Conservation (phyloP, 2,888 invertebrate species). For the Acrobasis repandana region DNA sequence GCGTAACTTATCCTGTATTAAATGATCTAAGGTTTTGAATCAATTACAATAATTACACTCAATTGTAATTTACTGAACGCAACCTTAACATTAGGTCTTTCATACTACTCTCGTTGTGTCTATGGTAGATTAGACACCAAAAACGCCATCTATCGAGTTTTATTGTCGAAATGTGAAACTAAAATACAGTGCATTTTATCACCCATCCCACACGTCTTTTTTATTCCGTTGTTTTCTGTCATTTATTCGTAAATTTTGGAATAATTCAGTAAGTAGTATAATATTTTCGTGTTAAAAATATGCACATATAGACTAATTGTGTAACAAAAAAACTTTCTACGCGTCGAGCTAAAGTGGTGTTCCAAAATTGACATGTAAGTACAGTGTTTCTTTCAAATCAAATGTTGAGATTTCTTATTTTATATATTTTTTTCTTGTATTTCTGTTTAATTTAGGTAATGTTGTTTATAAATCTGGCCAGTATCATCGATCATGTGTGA, state of each 20-base stretch:
- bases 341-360: slow-evolving; percentile 42
- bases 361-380: slow-evolving; percentile 63
- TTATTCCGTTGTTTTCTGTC: slow-evolving; percentile 74
- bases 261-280: slow-evolving; percentile 46
- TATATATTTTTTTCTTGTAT: slow-evolving; percentile 33
- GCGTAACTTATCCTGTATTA: too few species aligned
- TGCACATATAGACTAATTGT: slow-evolving; percentile 53
- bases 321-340: slow-evolving; percentile 45
- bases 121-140: slow-evolving; percentile 45
- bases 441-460: neutral
- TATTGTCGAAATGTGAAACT: slow-evolving; percentile 14
- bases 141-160: slow-evolving; percentile 62
- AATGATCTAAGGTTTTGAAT: too few species aligned
- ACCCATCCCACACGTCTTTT: slow-evolving; percentile 71
- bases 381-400: slow-evolving; percentile 46
- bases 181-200: slow-evolving; percentile 43
- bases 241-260: slow-evolving; percentile 60
- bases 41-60: too few species aligned
- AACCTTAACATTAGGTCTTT: slow-evolving; percentile 44
- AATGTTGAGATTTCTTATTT: slow-evolving; percentile 57
- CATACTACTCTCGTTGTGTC: slow-evolving; percentile 50
- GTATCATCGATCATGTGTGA: neutral
- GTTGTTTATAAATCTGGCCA: neutral
- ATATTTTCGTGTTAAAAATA: slow-evolving; percentile 47
- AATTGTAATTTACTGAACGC: neutral